Conservation (phyloP, 2,888 invertebrate genomes). For the Epinotia bilunana region DNA sequence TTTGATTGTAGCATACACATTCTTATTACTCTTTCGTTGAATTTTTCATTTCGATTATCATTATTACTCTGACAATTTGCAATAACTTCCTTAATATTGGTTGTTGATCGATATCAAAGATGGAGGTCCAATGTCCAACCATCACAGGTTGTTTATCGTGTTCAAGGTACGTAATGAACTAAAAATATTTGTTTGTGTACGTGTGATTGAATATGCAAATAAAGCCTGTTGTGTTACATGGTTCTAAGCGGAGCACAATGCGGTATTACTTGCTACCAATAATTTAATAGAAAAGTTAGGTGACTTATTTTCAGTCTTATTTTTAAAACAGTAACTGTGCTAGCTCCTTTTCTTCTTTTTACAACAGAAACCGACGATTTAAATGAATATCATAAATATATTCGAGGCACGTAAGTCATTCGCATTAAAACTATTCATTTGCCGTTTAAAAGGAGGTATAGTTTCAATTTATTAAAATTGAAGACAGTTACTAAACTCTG, state of each 20-base stretch:
- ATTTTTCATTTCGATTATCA: not conserved
- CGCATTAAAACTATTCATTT: no score
- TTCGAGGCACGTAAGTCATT: no score
- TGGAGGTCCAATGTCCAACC: constrained; percentile 16
- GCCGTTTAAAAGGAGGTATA: not conserved
- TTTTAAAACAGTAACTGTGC: no score
- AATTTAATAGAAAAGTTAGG: no score
- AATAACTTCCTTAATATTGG: constrained; percentile 6
- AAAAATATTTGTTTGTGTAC: constrained; percentile 39
- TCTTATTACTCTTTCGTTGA: not conserved
- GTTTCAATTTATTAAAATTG: no score
- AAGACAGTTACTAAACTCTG: no score
- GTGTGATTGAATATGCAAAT: constrained; percentile 38
- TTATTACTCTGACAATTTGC: not conserved
- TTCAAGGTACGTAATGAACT: constrained; percentile 30
- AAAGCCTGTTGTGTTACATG: constrained; percentile 11
- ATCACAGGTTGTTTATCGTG: constrained; percentile 31
- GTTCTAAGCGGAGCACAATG: constrained; percentile 17
- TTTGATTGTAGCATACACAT: constrained; percentile 8
- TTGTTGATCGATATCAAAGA: constrained; percentile 6
- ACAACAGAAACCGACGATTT: no score
- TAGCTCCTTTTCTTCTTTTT: no score
- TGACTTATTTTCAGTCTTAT: no score
- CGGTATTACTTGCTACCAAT: not conserved
- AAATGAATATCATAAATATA: no score